phyloP scores from a whole-genome alignment of 2,888 invertebrate genomes.

The Melanostoma scalare region DNA sequence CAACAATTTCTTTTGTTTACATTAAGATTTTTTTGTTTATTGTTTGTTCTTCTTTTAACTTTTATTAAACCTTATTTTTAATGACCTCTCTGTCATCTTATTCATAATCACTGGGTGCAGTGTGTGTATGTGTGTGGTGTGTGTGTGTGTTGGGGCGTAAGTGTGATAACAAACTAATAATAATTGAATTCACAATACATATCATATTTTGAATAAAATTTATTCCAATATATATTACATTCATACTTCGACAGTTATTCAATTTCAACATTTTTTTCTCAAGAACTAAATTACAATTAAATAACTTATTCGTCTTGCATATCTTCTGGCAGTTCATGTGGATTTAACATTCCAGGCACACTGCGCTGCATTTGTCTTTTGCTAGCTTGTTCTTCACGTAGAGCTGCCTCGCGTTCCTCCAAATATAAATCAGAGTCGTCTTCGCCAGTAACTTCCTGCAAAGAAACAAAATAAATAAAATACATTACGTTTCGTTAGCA shows the following conservation, averaged over 20 bases:
- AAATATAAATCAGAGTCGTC: conserved; percentile 98
- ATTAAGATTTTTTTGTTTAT: conserved; percentile 24
- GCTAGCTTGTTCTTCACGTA: conserved; percentile 95
- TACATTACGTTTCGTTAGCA: neutral
- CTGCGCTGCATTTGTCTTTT: conserved; percentile 96
- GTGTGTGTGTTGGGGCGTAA: neutral
- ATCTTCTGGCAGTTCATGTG: conserved; percentile 96
- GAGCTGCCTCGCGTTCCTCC: conserved; percentile 96
- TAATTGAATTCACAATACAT: conserved; percentile 60
- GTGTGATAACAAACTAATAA: conserved; percentile 51
- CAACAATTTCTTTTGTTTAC: conserved; percentile 55
- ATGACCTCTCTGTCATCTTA: conserved; percentile 33
- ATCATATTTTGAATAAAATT: conserved; percentile 73
- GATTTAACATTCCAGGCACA: conserved; percentile 98
- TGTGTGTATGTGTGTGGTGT: conserved; percentile 19
- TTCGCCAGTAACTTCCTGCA: conserved; percentile 98
- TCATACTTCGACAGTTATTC: conserved; percentile 76
- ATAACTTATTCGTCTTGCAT: conserved; percentile 90
- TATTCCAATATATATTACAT: conserved; percentile 76
- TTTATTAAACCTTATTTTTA: conserved; percentile 42
- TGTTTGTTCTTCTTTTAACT: neutral
- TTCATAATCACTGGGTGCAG: conserved; percentile 44
- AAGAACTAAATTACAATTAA: conserved; percentile 69
- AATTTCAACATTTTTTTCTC: conserved; percentile 75
- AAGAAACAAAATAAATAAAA: conserved; percentile 53